These are phyloP conservation scores for Liolophura sinensis DNA, from an alignment of 1,140 invertebrate species.

Conservation along the genomic window DNA sequence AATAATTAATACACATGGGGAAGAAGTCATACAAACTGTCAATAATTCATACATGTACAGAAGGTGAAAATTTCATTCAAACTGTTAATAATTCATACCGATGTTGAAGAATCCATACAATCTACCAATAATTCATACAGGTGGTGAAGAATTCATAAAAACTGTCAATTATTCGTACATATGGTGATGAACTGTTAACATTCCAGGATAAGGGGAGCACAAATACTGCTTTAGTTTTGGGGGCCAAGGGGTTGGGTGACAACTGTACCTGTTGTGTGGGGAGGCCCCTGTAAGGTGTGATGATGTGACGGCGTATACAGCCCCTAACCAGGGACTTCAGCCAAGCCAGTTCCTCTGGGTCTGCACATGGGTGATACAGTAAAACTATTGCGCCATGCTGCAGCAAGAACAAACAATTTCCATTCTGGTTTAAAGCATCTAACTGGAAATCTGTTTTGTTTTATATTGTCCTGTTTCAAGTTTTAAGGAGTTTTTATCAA, in stretches of 20 bases:
- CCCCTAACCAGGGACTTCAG: constrained; percentile 69
- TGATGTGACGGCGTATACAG: constrained; percentile 80
- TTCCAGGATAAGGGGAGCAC: not conserved
- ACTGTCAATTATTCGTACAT: too few species aligned
- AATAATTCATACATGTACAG: too few species aligned
- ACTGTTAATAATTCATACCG: not conserved
- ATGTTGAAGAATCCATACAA: not conserved
- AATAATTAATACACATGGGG: not conserved
- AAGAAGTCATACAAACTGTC: not conserved
- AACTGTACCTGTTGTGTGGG: constrained; percentile 67
- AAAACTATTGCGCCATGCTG: constrained; percentile 82
- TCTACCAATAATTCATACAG: too few species aligned
- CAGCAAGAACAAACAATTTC: not conserved
- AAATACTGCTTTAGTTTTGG: not conserved
- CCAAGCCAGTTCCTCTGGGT: constrained; percentile 66
- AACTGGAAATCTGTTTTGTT: too few species aligned
- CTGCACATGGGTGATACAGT: constrained; percentile 86
- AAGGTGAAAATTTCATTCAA: too few species aligned
- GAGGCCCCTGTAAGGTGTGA: constrained; percentile 74
- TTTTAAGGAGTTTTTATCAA: too few species aligned
- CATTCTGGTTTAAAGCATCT: too few species aligned
- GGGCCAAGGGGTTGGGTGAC: constrained; percentile 7
- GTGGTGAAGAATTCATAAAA: not conserved
- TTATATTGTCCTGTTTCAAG: too few species aligned
- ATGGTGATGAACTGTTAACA: not conserved